Conservation (phyloP, 2,888 invertebrate genomes). For the Dasysyrphus tricinctus region DNA sequence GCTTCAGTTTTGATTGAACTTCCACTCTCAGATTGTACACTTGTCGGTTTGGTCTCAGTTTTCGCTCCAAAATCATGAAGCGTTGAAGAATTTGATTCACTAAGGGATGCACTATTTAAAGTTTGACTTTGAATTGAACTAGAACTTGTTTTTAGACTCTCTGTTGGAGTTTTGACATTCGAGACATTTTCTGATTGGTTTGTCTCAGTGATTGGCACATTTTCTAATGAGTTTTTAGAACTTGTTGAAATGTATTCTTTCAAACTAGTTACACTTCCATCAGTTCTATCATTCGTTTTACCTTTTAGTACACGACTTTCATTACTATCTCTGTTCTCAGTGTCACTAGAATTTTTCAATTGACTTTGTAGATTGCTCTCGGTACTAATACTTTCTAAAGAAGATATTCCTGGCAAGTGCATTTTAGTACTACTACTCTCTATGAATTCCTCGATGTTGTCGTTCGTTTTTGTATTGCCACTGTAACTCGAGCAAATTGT, state of each 20-base stretch:
- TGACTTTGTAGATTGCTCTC: background rate
- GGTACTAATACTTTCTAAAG: background rate
- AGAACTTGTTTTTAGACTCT: background rate
- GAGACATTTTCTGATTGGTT: background rate
- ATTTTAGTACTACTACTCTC: conserved; percentile 2
- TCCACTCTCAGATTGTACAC: background rate
- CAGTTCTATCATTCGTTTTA: background rate
- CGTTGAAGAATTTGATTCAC: background rate
- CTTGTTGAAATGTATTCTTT: background rate
- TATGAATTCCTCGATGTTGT: background rate
- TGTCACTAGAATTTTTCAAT: background rate
- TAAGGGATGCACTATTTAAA: background rate
- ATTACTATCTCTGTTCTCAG: background rate
- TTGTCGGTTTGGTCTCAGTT: background rate
- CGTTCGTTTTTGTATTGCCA: background rate
- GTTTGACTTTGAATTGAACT: conserved; percentile 12
- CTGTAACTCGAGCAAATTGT: background rate
- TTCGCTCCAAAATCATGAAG: background rate
- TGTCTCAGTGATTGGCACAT: background rate
- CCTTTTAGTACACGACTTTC: background rate
- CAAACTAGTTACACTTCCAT: background rate
- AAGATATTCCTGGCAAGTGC: background rate
- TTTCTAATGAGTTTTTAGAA: background rate
- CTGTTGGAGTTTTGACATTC: background rate
- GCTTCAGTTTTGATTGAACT: background rate